Evolutionary conservation across 2,113 vertebrate species (phyloP).

Genomic region (Gymnobelideus leadbeateri): DNA sequence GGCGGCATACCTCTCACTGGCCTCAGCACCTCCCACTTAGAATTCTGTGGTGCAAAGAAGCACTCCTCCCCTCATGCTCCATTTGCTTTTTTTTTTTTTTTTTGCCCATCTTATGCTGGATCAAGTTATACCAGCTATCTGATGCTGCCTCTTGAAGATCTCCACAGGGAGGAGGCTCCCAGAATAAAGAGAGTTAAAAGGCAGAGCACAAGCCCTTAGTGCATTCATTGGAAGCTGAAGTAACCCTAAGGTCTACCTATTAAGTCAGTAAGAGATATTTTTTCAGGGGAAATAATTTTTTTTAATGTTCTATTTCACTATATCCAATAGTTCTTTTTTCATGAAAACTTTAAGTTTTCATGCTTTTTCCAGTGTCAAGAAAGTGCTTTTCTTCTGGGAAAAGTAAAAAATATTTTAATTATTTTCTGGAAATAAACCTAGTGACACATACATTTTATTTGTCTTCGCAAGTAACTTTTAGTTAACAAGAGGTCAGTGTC

Average conservation of each 20-base stretch:
- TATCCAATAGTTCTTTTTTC: neutral
- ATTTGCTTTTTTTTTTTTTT: neutral
- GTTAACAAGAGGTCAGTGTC: neutral
- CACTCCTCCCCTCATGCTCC: neutral
- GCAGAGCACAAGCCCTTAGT: neutral
- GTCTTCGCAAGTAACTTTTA: neutral
- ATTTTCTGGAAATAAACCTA: neutral
- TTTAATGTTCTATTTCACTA: neutral
- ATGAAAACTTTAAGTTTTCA: neutral
- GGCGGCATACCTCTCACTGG: neutral
- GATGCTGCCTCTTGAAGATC: no score
- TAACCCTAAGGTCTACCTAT: neutral
- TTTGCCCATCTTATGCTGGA: neutral
- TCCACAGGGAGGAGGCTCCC: no score
- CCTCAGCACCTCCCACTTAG: neutral
- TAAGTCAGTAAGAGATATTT: neutral
- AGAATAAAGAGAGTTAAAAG: neutral
- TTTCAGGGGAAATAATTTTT: neutral
- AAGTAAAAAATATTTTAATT: neutral
- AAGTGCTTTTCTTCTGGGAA: neutral
- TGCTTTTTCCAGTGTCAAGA: neutral
- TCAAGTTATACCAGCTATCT: neutral
- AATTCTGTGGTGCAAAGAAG: neutral
- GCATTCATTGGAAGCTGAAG: neutral
- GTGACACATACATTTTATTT: neutral